Percentiles rank a stretch among this genome's conserved stretches.
Evolutionary conservation across 2,113 vertebrate genomes (phyloP).

Genomic region (Glaucidium brasilianum): DNA sequence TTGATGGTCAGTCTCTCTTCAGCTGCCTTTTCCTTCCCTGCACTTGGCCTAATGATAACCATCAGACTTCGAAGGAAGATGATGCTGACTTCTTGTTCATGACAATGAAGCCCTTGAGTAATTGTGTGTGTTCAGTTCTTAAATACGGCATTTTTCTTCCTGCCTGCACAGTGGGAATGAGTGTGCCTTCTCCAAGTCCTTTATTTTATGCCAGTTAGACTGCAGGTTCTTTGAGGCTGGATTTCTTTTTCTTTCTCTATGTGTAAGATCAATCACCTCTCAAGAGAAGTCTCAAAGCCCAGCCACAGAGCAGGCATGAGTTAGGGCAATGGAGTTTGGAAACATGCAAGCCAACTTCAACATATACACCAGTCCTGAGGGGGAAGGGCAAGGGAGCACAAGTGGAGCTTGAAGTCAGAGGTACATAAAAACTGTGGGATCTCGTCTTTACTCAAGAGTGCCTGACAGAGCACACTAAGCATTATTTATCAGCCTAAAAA

Average conservation of each 20-base stretch:
- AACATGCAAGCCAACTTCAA: background rate
- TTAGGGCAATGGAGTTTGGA: background rate
- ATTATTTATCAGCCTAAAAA: background rate
- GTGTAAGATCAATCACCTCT: background rate
- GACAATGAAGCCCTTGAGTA: background rate
- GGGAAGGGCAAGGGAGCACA: background rate
- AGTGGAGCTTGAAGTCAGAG: background rate
- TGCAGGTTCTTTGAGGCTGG: background rate
- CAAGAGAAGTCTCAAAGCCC: background rate
- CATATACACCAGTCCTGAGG: background rate
- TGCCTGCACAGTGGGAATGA: background rate
- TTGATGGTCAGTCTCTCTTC: too few relatives aligned
- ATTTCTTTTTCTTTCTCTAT: background rate
- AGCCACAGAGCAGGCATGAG: background rate
- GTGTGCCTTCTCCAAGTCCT: background rate
- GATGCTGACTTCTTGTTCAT: too few relatives aligned
- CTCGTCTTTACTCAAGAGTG: background rate
- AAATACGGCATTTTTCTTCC: background rate
- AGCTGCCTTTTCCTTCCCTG: too few relatives aligned
- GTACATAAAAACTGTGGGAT: background rate
- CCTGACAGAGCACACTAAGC: background rate
- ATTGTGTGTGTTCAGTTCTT: background rate
- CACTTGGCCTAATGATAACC: too few relatives aligned
- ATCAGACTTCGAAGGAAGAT: too few relatives aligned
- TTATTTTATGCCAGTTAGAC: background rate